phyloP scores from a whole-genome alignment of 2,888 invertebrate genomes.

The Graphium colonna region DNA sequence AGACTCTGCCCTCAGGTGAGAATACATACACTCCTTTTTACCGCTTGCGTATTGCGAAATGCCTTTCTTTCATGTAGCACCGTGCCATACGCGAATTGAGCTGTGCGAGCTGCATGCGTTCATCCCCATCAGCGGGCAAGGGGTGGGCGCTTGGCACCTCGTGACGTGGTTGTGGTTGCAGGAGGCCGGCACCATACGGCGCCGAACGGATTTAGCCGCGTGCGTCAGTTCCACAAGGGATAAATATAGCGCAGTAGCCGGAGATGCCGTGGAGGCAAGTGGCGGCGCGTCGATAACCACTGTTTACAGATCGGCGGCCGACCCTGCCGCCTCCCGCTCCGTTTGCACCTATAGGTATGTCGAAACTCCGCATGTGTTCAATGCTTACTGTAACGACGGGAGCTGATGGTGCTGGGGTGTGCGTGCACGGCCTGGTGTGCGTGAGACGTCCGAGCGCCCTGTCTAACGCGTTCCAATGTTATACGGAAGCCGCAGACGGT shows the following conservation, averaged over 20 bases:
- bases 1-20: slow-evolving; percentile 65
- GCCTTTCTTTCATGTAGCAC: slow-evolving; percentile 29
- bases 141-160: slow-evolving; percentile 52
- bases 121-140: slow-evolving; percentile 44
- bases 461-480: slow-evolving; percentile 26
- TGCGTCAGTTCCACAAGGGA: slow-evolving; percentile 73
- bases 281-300: slow-evolving; percentile 75
- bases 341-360: slow-evolving; percentile 70
- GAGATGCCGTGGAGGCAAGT: slow-evolving; percentile 71
- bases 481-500: slow-evolving; percentile 36
- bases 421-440: slow-evolving; percentile 31
- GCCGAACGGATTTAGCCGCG: slow-evolving; percentile 73
- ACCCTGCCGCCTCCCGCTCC: slow-evolving; percentile 72
- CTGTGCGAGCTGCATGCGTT: slow-evolving; percentile 46
- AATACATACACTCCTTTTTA: slow-evolving; percentile 22
- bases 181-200: slow-evolving; percentile 71
- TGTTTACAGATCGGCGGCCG: slow-evolving; percentile 76
- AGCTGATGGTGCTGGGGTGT: slow-evolving; percentile 39
- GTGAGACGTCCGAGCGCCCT: slow-evolving; percentile 18
- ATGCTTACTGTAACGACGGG: slow-evolving; percentile 52
- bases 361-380: slow-evolving; percentile 52
- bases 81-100: slow-evolving; percentile 57
- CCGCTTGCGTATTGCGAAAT: slow-evolving; percentile 54
- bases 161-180: slow-evolving; percentile 77
- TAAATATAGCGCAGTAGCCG: slow-evolving; percentile 75